Conservation (phyloP, 2,113 vertebrate species). For the Sphaerodactylus townsendi region DNA sequence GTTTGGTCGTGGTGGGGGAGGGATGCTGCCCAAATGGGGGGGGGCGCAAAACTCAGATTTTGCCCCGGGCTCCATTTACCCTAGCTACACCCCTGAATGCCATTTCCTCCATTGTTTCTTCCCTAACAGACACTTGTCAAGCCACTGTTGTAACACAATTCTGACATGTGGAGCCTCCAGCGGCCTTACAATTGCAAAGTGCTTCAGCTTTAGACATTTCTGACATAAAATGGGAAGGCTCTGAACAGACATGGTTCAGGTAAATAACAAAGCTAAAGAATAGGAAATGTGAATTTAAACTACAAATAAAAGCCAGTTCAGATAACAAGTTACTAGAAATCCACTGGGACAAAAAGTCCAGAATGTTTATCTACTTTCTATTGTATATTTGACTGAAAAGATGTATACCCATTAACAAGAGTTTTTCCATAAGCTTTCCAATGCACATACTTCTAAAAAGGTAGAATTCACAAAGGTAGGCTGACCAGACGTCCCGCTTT, state of each 20-base stretch:
- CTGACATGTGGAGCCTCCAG: slow-evolving; percentile 9
- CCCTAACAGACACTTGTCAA: not conserved
- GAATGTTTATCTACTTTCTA: not conserved
- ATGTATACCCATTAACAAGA: not conserved
- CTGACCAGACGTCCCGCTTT: too few relatives aligned
- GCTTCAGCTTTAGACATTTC: slow-evolving; percentile 23
- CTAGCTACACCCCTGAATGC: too few relatives aligned
- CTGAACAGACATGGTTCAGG: slow-evolving; percentile 28
- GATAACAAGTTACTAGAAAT: not conserved
- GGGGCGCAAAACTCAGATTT: too few relatives aligned
- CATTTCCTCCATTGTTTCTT: not conserved
- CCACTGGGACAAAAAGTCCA: too few relatives aligned
- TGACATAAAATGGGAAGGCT: slow-evolving; percentile 48
- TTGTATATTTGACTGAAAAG: not conserved
- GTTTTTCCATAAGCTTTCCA: not conserved
- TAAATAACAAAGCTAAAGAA: not conserved
- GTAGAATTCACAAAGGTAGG: too few relatives aligned
- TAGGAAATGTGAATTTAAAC: slow-evolving; percentile 4
- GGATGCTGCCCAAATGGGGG: too few relatives aligned
- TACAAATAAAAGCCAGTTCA: not conserved
- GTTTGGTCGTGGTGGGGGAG: too few relatives aligned
- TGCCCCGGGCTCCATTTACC: too few relatives aligned
- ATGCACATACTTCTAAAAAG: not conserved
- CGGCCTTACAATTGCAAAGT: not conserved
- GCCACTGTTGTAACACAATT: not conserved